A percentile compares a stretch with the other conserved stretches of the same genome.
phyloP scores from a whole-genome alignment of 2,888 invertebrate genomes.

The Oscheius sp. region DNA sequence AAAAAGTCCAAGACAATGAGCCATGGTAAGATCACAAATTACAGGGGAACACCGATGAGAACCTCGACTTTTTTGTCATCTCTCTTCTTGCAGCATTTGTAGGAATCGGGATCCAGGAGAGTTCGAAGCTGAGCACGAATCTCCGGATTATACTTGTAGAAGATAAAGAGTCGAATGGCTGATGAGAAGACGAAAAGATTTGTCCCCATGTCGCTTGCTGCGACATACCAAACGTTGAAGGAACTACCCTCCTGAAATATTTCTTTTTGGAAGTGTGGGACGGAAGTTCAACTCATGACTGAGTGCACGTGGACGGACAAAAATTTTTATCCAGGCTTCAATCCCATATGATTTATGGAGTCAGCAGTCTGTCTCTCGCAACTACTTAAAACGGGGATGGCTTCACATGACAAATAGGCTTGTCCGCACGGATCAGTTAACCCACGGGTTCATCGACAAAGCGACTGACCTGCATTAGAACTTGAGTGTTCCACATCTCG shows the following conservation, averaged over 20 bases:
- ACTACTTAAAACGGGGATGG: slow-evolving; percentile 6
- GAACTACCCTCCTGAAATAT: slow-evolving; percentile 42
- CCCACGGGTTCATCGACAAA: neutral
- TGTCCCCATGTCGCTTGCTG: slow-evolving; percentile 51
- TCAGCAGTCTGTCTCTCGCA: slow-evolving; percentile 22
- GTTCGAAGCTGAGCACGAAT: slow-evolving; percentile 25
- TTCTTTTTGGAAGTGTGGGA: neutral
- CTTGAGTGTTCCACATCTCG: slow-evolving; percentile 43
- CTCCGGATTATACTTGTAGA: slow-evolving; percentile 60
- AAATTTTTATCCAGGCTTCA: slow-evolving; percentile 9
- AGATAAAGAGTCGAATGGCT: slow-evolving; percentile 56
- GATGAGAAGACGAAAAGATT: slow-evolving; percentile 55
- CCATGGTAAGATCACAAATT: slow-evolving; percentile 14
- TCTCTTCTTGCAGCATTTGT: neutral
- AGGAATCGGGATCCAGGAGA: neutral
- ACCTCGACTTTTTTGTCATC: slow-evolving; percentile 23
- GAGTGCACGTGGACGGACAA: slow-evolving; percentile 10
- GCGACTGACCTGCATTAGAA: neutral
- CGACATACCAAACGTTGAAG: slow-evolving; percentile 49
- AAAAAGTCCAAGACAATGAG: too few species aligned
- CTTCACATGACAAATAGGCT: neutral
- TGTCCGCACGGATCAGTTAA: neutral
- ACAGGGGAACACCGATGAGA: slow-evolving; percentile 22
- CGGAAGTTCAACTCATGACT: slow-evolving; percentile 7
- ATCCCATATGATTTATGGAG: slow-evolving; percentile 15